phyloP scores from a whole-genome alignment of 2,113 vertebrate genomes.

The Camelus bactrianus region DNA sequence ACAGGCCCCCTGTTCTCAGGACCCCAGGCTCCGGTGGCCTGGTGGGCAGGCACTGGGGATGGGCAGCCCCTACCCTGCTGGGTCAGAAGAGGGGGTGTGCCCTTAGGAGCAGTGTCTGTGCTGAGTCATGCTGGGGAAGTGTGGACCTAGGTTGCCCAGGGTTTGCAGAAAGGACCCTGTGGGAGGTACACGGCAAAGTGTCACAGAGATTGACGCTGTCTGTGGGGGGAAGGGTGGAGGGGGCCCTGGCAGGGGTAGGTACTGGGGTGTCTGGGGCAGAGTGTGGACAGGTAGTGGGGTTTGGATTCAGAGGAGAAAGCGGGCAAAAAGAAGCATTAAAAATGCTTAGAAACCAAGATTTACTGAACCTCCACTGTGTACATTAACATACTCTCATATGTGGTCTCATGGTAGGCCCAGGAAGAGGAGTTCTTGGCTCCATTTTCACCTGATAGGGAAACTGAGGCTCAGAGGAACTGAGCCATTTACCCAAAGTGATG shows the following conservation, averaged over 20 bases:
- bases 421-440: neutral
- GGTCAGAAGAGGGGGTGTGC: neutral
- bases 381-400: neutral
- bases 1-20: neutral
- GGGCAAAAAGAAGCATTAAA: neutral
- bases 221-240: fast-evolving
- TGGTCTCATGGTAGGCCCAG: neutral
- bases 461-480: neutral
- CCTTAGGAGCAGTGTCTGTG: neutral
- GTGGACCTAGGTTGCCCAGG: neutral
- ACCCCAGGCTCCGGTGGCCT: neutral
- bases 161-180: neutral
- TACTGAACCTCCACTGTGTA: neutral
- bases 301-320: neutral
- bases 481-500: neutral
- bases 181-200: neutral
- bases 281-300: neutral
- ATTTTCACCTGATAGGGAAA: neutral
- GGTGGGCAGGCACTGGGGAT: neutral
- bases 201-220: neutral
- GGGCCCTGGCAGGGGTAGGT: too few relatives aligned
- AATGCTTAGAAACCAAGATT: neutral
- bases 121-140: neutral
- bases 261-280: too few relatives aligned
- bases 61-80: neutral